Conservation (phyloP, 2,888 invertebrate species). For the Nezara viridula region DNA sequence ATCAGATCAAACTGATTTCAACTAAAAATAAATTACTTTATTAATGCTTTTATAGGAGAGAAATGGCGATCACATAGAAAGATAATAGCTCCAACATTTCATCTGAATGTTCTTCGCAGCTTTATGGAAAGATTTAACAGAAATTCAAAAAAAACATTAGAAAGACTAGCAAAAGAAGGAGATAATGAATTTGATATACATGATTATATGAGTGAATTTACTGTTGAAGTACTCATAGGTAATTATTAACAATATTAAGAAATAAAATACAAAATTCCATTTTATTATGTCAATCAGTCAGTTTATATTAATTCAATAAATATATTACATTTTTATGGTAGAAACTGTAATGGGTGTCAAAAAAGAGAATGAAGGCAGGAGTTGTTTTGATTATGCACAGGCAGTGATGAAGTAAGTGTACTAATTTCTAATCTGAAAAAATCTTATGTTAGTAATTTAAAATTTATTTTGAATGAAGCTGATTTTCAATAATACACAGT, state of each 20-base stretch:
- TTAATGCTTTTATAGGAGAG: constrained; percentile 73
- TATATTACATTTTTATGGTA: constrained; percentile 67
- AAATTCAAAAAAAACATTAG: constrained; percentile 81
- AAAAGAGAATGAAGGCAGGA: constrained; percentile 84
- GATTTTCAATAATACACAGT: too few relatives aligned
- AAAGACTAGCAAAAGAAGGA: constrained; percentile 56
- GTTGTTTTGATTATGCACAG: constrained; percentile 85
- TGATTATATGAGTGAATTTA: constrained; percentile 67
- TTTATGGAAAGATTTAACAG: constrained; percentile 89
- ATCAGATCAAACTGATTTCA: neutral
- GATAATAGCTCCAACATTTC: constrained; percentile 89
- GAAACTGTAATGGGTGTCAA: constrained; percentile 92
- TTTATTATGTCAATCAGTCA: too few relatives aligned
- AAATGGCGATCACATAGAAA: constrained; percentile 90
- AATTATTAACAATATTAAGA: neutral
- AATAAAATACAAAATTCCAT: too few relatives aligned
- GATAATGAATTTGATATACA: constrained; percentile 67
- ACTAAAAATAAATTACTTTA: neutral
- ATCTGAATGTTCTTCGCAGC: constrained; percentile 87
- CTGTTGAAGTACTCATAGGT: constrained; percentile 68
- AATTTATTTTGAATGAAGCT: too few relatives aligned
- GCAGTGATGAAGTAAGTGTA: constrained; percentile 83
- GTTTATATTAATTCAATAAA: too few relatives aligned
- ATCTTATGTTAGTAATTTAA: too few relatives aligned
- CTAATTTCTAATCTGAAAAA: neutral